phyloP scores from a whole-genome alignment of 2,797 vertebrate genomes.

The Dicrostonyx torquatus region DNA sequence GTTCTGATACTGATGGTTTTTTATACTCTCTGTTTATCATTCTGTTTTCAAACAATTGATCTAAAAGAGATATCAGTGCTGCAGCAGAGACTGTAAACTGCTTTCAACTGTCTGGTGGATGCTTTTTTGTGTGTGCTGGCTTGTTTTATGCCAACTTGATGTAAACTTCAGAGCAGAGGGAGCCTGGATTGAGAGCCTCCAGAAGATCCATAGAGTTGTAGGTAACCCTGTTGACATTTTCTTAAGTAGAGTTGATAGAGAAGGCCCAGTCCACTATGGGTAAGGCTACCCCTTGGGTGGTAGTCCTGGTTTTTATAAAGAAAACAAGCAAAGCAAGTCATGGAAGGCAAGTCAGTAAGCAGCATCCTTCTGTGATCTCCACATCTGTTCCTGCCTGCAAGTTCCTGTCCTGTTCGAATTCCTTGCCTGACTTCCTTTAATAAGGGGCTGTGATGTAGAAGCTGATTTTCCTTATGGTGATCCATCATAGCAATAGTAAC shows the following conservation, averaged over 20 bases:
- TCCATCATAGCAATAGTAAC: not conserved
- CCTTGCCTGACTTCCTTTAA: not conserved
- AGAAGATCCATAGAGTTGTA: not conserved
- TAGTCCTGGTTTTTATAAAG: not conserved
- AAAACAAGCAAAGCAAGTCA: not conserved
- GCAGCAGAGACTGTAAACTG: not conserved
- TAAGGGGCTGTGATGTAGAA: not conserved
- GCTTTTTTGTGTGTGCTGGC: not conserved
- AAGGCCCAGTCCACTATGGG: not conserved
- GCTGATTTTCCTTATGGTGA: not conserved
- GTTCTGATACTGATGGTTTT: slow-evolving; percentile 15
- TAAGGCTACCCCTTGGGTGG: not conserved
- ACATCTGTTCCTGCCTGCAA: not conserved
- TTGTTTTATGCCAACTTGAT: not conserved
- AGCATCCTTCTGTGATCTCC: not conserved
- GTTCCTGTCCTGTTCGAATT: no score
- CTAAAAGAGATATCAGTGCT: not conserved
- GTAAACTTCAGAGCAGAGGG: not conserved
- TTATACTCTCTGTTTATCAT: not conserved
- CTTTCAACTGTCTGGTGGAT: not conserved
- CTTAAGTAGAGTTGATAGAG: not conserved
- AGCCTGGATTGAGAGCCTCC: not conserved
- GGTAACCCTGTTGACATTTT: not conserved
- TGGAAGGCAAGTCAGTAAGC: not conserved
- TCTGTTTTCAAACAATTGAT: not conserved